Conservation (phyloP, 2,797 vertebrate genomes). For the Sebastes melanostomus region DNA sequence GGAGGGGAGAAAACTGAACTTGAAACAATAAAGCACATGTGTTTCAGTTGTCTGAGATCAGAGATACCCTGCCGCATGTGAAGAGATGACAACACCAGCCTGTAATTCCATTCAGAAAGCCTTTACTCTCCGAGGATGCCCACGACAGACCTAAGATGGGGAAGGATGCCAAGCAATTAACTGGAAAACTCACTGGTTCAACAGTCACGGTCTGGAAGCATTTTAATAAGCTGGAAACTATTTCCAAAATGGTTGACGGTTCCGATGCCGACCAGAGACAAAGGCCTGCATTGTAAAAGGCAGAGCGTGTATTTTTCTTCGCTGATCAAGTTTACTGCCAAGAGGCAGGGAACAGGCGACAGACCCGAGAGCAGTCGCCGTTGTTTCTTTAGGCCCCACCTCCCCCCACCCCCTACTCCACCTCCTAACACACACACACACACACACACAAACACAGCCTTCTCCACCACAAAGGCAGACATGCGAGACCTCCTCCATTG, state of each 20-base stretch:
- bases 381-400: conserved; percentile 67
- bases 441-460: conserved; percentile 22
- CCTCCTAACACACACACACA: conserved; percentile 12
- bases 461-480: conserved; percentile 55
- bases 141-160: conserved; percentile 62
- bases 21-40: conserved; percentile 16
- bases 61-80: background rate
- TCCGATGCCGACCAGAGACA: conserved; percentile 81
- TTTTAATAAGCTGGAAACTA: conserved; percentile 87
- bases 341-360: conserved; percentile 76
- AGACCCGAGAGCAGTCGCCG: conserved; percentile 73
- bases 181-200: conserved; percentile 79
- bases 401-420: conserved; percentile 38
- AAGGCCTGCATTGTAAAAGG: conserved; percentile 81
- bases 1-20: background rate
- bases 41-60: conserved; percentile 17
- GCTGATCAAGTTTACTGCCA: conserved; percentile 79
- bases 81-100: conserved; percentile 39
- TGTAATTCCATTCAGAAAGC: conserved; percentile 63
- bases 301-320: conserved; percentile 76
- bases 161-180: conserved; percentile 82
- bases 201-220: conserved; percentile 83
- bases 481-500: conserved; percentile 55
- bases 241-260: conserved; percentile 84
- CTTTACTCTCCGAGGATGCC: conserved; percentile 71